Conservation (phyloP, 2,113 vertebrate genomes). For the Ranitomeya variabilis region DNA sequence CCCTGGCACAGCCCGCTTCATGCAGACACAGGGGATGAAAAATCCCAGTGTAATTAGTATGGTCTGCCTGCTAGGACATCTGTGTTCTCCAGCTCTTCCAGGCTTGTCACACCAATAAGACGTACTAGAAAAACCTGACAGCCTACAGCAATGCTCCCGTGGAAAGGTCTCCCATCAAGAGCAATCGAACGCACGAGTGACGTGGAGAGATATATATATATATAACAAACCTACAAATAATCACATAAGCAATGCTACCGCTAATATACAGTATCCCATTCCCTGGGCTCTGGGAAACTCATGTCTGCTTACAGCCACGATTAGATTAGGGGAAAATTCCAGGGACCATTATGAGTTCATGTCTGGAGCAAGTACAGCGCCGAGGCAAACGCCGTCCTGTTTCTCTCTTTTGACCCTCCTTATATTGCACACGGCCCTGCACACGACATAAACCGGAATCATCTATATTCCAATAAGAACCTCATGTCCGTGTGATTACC, state of each 20-base stretch:
- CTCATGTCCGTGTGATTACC: neutral
- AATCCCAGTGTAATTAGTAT: conserved; percentile 83
- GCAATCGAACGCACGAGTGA: conserved; percentile 71
- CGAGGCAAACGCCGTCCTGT: neutral
- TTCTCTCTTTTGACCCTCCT: neutral
- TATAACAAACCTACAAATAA: conserved; percentile 14
- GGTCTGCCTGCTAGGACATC: conserved; percentile 82
- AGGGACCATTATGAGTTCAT: conserved; percentile 37
- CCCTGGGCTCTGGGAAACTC: neutral
- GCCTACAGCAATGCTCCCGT: conserved; percentile 75
- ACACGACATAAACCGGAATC: neutral
- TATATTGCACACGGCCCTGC: neutral
- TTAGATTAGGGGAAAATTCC: conserved; percentile 49
- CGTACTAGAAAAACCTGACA: conserved; percentile 80
- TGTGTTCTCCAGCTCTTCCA: conserved; percentile 78
- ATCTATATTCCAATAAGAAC: neutral
- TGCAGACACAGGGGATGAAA: conserved; percentile 73
- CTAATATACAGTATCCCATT: conserved; percentile 18
- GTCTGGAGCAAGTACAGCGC: conserved; percentile 42
- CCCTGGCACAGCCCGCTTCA: conserved; percentile 74
- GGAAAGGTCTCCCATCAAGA: conserved; percentile 74
- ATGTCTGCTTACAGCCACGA: conserved; percentile 32
- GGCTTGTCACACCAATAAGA: conserved; percentile 79
- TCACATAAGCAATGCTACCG: neutral
- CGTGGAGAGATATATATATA: conserved; percentile 1